Evolutionary conservation across 2,888 invertebrate species (phyloP).

Genomic region (Gisinianus flammeolus): DNA sequence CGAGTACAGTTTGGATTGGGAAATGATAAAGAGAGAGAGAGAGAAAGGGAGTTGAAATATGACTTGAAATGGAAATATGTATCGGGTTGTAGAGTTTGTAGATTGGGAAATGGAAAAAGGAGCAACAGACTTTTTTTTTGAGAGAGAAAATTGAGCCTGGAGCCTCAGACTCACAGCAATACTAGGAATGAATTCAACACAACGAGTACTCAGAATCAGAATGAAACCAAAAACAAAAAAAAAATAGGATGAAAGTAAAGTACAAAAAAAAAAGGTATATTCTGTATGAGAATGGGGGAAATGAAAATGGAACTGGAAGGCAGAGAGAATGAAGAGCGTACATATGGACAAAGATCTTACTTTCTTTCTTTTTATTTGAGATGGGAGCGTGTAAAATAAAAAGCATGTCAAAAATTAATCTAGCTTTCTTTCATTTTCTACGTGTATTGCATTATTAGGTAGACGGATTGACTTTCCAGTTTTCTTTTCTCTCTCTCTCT

Average conservation of each 20-base stretch:
- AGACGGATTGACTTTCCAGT: conserved; percentile 34
- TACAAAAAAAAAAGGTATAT: neutral
- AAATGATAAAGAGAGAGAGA: too few species aligned
- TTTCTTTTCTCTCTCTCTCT: neutral
- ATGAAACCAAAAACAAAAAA: neutral
- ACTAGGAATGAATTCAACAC: neutral
- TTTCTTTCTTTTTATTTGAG: neutral
- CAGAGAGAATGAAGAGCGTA: too few species aligned
- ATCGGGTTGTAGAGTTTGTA: too few species aligned
- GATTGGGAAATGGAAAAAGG: neutral
- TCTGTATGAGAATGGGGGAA: conserved; percentile 6
- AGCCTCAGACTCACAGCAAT: neutral
- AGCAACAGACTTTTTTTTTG: neutral
- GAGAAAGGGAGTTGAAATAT: too few species aligned
- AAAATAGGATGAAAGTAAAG: neutral
- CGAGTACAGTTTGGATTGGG: too few species aligned
- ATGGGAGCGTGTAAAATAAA: conserved; percentile 23
- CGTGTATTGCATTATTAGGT: conserved; percentile 54
- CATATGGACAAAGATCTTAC: neutral
- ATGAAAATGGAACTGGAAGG: conserved; percentile 15
- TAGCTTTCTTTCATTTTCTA: conserved; percentile 55
- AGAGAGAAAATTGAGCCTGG: neutral
- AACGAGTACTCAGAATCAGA: too few species aligned
- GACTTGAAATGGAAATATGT: too few species aligned
- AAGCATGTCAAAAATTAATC: conserved; percentile 50